A percentile compares a stretch with the other conserved stretches of the same genome.
phyloP scores from a whole-genome alignment of 2,888 invertebrate genomes.

The Gisinianus flammeolus region DNA sequence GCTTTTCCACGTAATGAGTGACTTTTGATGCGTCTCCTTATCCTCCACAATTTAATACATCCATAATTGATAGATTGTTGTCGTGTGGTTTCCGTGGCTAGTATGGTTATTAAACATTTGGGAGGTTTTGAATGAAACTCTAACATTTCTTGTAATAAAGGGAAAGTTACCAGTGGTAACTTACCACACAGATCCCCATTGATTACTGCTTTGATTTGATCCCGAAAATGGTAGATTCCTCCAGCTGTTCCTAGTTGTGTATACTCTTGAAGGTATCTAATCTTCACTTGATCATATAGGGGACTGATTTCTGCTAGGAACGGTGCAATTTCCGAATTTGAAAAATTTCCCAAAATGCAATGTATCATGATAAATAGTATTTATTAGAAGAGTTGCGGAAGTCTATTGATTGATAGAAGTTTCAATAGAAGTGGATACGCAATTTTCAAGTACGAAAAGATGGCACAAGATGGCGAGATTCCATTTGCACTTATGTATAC shows the following conservation, averaged over 20 bases:
- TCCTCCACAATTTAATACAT: conserved; percentile 89
- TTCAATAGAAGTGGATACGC: too few relatives aligned
- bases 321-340: conserved; percentile 79
- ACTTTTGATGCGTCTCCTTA: conserved; percentile 75
- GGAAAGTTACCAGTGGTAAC: conserved; percentile 90
- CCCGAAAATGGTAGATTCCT: conserved; percentile 94
- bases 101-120: conserved; percentile 73
- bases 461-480: too few relatives aligned
- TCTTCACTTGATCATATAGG: conserved; percentile 75
- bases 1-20: conserved; percentile 97
- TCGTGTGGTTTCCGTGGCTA: conserved; percentile 91
- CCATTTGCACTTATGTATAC: too few relatives aligned
- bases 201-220: conserved; percentile 83
- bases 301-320: conserved; percentile 87
- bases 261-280: conserved; percentile 97
- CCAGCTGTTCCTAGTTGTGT: conserved; percentile 94
- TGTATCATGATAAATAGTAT: too few relatives aligned
- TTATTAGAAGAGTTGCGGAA: too few relatives aligned
- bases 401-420: too few relatives aligned
- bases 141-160: conserved; percentile 80
- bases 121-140: conserved; percentile 68
- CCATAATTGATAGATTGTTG: conserved; percentile 94
- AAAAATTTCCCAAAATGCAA: conserved; percentile 97
- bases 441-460: too few relatives aligned
- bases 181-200: conserved; percentile 98